Percentiles rank a stretch among this genome's conserved stretches.
phyloP scores from a whole-genome alignment of 2,888 invertebrate species.

The Agrochola litura region DNA sequence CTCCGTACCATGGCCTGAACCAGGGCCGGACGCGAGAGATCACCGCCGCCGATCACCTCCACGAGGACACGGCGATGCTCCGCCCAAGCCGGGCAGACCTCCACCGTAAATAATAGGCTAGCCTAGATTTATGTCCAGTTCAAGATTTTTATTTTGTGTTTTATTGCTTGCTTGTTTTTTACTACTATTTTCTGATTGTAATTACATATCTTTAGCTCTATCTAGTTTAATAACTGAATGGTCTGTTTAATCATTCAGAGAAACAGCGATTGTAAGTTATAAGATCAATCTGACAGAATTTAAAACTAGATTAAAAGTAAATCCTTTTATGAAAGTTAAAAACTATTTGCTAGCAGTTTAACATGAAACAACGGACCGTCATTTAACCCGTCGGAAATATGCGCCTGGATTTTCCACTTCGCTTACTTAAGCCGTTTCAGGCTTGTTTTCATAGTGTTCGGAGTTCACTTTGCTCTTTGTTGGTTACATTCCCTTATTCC shows the following conservation, averaged over 20 bases:
- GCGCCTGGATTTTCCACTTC: conserved; percentile 31
- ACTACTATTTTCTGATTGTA: neutral
- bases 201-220: neutral
- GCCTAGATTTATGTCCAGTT: neutral
- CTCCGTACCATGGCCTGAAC: no score
- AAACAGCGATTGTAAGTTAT: neutral
- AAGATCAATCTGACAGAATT: neutral
- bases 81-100: no score
- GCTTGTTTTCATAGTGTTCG: conserved; percentile 12
- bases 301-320: neutral
- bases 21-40: no score
- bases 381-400: neutral
- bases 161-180: neutral
- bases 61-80: no score
- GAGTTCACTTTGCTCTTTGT: conserved; percentile 32
- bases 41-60: no score
- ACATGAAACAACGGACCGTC: neutral
- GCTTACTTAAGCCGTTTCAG: conserved; percentile 14
- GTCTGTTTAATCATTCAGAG: no score
- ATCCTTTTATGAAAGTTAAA: neutral
- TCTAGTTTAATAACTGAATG: neutral
- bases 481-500: conserved; percentile 27
- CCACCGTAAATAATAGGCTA: neutral
- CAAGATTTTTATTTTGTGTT: neutral
- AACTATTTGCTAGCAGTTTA: neutral